Base-by-base conservation (phyloP, 2,797 vertebrate species). In the Parauchenoglanis punctatus region DNA sequence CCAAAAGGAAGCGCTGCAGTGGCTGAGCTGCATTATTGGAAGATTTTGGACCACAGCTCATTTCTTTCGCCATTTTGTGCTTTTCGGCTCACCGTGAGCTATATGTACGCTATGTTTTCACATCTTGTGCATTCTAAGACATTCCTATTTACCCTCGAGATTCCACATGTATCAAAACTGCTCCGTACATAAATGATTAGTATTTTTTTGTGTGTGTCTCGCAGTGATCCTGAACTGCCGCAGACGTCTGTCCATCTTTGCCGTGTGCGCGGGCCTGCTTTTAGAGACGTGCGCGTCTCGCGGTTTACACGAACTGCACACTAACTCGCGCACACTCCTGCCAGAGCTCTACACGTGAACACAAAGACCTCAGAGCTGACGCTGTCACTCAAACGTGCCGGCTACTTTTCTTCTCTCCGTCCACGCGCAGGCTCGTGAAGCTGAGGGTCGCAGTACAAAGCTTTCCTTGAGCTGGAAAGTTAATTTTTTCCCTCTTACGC, bases 201-300 rank as follows among this genome's bases (percentile, higher is more conserved):
- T 35, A 31, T 52, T 67, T 67, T 8, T 31, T 75, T 12, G 59
- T 59, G 59, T 59, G 54, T 87, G 49, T 8, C 8, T 49, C 46
- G 2, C 92, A 99, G 98, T 99, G 92, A 96, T 97, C 52, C 92
- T 99, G 89, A 97, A 99, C 92, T 94, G 96, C 94, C 97, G 93
- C 67, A 94, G 97, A 31, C 92, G 95, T 67, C 92, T 97, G 12
- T 95, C 97, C 1, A 86, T 98, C 90, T 25, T 95, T 91, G 95
- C 97, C 0, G 94, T 99, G 89, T 86, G 96, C 56, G 89, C 94
- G 0, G 98, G 98, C 75, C 93, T 98, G 78, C 91, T 98, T 90
- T 91, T 96, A 20, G 98, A 99, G 94, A 96, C 93, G 35, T 90
- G 93, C 23, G 89, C 94, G 83, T 94, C 97, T 86, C 96, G 89